Conservation (phyloP, 2,113 vertebrate genomes). For the Pao palembangensis region DNA sequence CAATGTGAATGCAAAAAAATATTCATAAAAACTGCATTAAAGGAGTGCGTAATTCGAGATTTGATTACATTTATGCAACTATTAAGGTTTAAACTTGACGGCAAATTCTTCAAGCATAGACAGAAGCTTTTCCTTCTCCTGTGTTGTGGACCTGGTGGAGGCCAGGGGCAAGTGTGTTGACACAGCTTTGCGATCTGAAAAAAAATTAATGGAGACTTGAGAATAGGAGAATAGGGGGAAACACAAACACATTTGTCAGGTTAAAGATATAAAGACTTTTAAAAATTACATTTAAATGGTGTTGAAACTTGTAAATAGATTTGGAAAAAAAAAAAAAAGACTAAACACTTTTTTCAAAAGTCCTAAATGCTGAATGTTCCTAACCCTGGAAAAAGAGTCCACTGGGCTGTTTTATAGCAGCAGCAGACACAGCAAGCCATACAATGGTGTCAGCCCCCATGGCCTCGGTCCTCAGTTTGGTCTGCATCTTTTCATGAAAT, state of each 20-base stretch:
- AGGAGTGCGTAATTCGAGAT: conserved; percentile 5
- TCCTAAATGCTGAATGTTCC: background rate
- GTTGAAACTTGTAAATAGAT: no score
- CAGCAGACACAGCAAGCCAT: conserved; percentile 72
- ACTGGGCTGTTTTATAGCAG: conserved; percentile 60
- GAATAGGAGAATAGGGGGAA: no score
- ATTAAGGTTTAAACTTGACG: conserved; percentile 71
- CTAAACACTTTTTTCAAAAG: background rate
- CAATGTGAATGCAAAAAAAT: conserved; percentile 1
- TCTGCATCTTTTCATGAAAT: conserved; percentile 79
- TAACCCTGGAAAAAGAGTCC: conserved; percentile 83
- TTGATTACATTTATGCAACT: background rate
- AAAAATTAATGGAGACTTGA: background rate
- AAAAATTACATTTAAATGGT: no score
- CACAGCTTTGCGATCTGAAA: conserved; percentile 75
- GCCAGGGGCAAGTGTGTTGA: conserved; percentile 78
- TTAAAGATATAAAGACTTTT: background rate
- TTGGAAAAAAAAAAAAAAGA: background rate
- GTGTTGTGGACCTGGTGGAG: conserved; percentile 56
- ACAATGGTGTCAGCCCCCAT: conserved; percentile 79
- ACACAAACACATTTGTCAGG: background rate
- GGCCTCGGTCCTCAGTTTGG: conserved; percentile 72
- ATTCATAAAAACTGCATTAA: background rate
- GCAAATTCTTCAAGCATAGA: conserved; percentile 68
- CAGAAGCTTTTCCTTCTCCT: conserved; percentile 75